A percentile compares a stretch with the other conserved stretches of the same genome.
Evolutionary conservation across 2,888 invertebrate species (phyloP).

Genomic region (Hoplodrina ambigua): DNA sequence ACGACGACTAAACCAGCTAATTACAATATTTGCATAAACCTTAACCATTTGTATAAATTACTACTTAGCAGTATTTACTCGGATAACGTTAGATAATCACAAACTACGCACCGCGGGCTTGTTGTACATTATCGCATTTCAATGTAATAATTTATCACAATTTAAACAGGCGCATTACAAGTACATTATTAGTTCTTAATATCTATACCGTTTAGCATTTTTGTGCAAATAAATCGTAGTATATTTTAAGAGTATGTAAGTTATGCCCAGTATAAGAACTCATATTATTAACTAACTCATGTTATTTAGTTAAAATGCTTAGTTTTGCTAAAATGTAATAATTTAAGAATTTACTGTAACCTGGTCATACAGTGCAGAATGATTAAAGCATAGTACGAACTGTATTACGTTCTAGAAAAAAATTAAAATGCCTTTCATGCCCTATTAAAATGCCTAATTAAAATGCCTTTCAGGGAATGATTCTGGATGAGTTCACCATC

Average conservation of each 20-base stretch:
- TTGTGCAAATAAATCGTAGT: conserved; percentile 13
- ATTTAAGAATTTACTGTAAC: conserved; percentile 8
- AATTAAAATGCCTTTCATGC: too few relatives aligned
- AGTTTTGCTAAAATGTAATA: conserved; percentile 2
- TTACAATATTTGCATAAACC: conserved; percentile 15
- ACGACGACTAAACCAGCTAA: conserved; percentile 24
- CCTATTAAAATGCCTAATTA: too few relatives aligned
- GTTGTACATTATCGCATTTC: conserved; percentile 43
- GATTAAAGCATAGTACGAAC: neutral
- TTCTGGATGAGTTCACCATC: neutral
- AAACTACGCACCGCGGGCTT: conserved; percentile 18
- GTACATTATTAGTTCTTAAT: conserved; percentile 19
- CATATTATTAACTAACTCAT: too few relatives aligned
- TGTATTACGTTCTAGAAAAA: neutral
- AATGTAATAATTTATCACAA: conserved; percentile 31
- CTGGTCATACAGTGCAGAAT: neutral
- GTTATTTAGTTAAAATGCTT: neutral
- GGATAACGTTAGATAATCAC: conserved; percentile 32
- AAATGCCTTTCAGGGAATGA: neutral
- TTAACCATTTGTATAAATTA: conserved; percentile 9
- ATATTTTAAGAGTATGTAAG: neutral
- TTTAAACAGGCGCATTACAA: conserved; percentile 42
- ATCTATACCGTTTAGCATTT: conserved; percentile 17
- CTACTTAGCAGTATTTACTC: conserved; percentile 19
- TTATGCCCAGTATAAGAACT: too few relatives aligned